phyloP scores from a whole-genome alignment of 2,797 vertebrate genomes.

The Leucoraja ocellata region DNA sequence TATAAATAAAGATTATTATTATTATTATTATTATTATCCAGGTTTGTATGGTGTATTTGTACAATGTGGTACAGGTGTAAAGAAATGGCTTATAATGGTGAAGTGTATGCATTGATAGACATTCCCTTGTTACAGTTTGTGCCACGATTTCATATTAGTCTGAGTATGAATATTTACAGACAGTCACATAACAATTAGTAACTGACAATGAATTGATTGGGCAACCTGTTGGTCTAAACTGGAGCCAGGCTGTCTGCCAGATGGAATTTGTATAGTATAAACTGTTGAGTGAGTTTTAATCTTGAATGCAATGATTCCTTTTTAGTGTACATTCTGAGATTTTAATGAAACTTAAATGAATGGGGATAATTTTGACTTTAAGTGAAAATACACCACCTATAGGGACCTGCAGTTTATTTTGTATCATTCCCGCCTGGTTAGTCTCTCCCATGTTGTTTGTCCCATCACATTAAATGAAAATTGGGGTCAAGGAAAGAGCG shows the following conservation, averaged over 20 bases:
- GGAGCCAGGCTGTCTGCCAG: conserved; percentile 10
- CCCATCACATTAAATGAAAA: background rate
- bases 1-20: too few species aligned
- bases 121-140: background rate
- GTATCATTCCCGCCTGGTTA: background rate
- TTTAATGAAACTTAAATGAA: background rate
- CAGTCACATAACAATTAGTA: conserved; percentile 24
- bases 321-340: background rate
- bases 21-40: too few species aligned
- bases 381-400: background rate
- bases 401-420: background rate
- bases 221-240: background rate
- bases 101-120: background rate
- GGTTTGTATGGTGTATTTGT: background rate
- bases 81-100: background rate
- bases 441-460: background rate
- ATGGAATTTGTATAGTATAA: background rate
- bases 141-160: background rate
- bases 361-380: background rate
- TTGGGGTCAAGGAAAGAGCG: too few species aligned
- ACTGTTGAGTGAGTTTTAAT: background rate
- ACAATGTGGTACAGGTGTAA: background rate
- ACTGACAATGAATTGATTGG: background rate
- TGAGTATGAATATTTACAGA: conserved; percentile 16
- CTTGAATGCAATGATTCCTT: background rate